Evolutionary conservation across 1,140 invertebrate genomes (phyloP).

Genomic region (Cyclina sinensis): DNA sequence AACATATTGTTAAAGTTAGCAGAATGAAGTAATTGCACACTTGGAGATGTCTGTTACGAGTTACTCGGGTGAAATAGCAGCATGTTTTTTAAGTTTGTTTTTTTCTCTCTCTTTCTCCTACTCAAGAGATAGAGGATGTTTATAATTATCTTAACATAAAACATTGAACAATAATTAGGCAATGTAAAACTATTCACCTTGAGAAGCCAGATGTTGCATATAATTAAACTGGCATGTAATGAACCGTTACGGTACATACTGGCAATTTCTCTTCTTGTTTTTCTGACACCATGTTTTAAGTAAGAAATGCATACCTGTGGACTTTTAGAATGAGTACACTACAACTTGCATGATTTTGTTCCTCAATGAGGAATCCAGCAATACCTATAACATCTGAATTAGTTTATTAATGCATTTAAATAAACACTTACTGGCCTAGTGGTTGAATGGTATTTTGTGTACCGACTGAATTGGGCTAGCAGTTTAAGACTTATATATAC

Average conservation of each 20-base stretch:
- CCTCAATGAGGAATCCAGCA: no score
- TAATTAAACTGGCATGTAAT: constrained; percentile 20
- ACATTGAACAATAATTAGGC: constrained; percentile 42
- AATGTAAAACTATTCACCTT: constrained; percentile 25
- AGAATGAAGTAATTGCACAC: no score
- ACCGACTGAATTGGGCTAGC: no score
- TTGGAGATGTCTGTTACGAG: background rate
- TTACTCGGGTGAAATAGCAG: background rate
- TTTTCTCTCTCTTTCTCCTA: background rate
- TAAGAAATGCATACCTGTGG: no score
- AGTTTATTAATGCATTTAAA: no score
- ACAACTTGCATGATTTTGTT: no score
- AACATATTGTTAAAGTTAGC: no score
- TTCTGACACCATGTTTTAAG: background rate
- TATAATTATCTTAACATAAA: constrained; percentile 13
- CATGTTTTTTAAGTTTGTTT: background rate
- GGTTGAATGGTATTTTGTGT: no score
- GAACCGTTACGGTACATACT: background rate
- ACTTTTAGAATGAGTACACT: no score
- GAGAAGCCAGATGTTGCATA: constrained; percentile 28
- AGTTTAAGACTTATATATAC: no score
- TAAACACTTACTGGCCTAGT: no score
- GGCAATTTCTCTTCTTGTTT: background rate
- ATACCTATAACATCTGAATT: no score
- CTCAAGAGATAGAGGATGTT: background rate